A percentile compares a stretch with the other conserved stretches of the same genome.
phyloP scores from a whole-genome alignment of 2,113 vertebrate genomes.

The Toxotes chatareus region DNA sequence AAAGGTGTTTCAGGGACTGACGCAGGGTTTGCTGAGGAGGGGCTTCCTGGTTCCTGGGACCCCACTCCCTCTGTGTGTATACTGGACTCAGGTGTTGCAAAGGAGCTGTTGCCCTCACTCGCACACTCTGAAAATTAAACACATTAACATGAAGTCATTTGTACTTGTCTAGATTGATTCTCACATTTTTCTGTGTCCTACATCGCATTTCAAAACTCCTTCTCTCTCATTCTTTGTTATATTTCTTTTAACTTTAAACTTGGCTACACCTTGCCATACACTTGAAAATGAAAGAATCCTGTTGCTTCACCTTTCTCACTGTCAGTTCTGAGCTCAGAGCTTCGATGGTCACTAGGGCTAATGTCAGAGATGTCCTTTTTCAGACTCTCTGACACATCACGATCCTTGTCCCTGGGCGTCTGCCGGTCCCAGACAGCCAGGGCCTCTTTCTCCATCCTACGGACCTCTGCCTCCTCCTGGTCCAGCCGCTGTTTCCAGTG shows the following conservation, averaged over 20 bases:
- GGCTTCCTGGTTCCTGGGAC: slow-evolving; percentile 83
- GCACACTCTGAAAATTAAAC: slow-evolving; percentile 79
- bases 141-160: neutral
- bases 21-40: slow-evolving; percentile 67
- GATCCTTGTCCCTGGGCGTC: slow-evolving; percentile 36
- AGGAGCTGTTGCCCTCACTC: slow-evolving; percentile 84
- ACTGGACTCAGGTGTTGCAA: slow-evolving; percentile 82
- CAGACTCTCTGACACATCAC: slow-evolving; percentile 23
- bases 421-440: slow-evolving; percentile 92
- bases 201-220: neutral
- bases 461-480: slow-evolving; percentile 92
- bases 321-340: slow-evolving; percentile 54
- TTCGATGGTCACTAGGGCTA: slow-evolving; percentile 42
- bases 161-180: neutral
- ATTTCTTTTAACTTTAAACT: neutral
- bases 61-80: slow-evolving; percentile 84
- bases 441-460: slow-evolving; percentile 93
- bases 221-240: neutral
- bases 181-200: neutral
- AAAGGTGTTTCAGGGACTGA: slow-evolving; percentile 75
- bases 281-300: neutral
- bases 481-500: slow-evolving; percentile 94
- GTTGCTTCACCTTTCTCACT: slow-evolving; percentile 72
- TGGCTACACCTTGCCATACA: neutral
- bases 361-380: slow-evolving; percentile 51